These are phyloP conservation scores for Colius striatus DNA, from an alignment of 2,113 vertebrate species.

Conservation along the genomic window DNA sequence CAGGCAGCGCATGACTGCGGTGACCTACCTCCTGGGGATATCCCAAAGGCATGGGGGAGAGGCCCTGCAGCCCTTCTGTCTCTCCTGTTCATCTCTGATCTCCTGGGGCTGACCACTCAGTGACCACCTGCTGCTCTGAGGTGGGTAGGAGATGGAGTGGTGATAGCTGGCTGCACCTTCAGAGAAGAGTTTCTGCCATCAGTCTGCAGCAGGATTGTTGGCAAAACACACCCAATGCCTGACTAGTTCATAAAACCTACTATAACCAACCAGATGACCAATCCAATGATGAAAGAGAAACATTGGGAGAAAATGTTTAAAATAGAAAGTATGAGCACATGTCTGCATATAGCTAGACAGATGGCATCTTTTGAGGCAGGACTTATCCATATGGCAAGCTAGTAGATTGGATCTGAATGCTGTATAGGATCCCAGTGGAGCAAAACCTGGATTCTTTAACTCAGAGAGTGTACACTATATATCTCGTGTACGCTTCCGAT, in stretches of 20 bases:
- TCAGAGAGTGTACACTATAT: background rate
- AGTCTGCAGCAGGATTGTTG: background rate
- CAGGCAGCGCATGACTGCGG: accelerated
- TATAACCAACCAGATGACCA: conserved; percentile 44
- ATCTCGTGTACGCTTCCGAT: background rate
- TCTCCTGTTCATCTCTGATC: accelerated
- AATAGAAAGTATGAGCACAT: conserved; percentile 50
- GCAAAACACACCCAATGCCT: background rate
- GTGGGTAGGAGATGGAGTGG: background rate
- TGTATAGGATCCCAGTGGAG: conserved; percentile 28
- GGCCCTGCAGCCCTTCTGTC: background rate
- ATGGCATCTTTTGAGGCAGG: conserved; percentile 35
- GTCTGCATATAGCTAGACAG: conserved; percentile 25
- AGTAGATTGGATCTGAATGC: background rate
- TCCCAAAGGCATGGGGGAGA: background rate
- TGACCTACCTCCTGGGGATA: accelerated
- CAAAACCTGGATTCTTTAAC: background rate
- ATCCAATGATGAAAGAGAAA: background rate
- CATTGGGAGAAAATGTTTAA: conserved; percentile 4
- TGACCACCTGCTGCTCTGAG: accelerated
- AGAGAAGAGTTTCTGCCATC: background rate
- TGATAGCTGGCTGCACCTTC: background rate
- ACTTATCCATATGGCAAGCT: conserved; percentile 33
- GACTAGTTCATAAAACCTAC: conserved; percentile 61
- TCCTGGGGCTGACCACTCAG: accelerated